Base-by-base conservation (phyloP, 2,113 vertebrate species). In the Vombatus ursinus region DNA sequence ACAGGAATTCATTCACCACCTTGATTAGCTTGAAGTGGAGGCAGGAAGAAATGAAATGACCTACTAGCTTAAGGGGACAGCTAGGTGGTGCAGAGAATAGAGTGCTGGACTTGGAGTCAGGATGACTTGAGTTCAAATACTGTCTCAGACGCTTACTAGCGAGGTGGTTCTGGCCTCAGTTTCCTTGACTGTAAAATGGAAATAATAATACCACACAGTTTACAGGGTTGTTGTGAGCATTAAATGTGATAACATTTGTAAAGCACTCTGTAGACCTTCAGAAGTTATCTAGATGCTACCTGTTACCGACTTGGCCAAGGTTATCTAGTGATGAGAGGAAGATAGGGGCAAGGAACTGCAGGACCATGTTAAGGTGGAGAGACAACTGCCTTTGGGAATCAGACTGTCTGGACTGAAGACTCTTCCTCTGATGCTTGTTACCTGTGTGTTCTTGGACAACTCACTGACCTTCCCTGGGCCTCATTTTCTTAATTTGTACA, bases 71-170 rank as follows among this genome's bases (percentile, higher is more conserved):
- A 95, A 93, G 54, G 47, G 16, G 90, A 37, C 52, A 52, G 57
- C 10, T 61, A 61, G 57, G 31, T 68, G 4, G 12, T 68, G 1
- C 12, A 68, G 28, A 37, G 3, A 0, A 44, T 84, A 84, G 37
- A 61, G 24, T 23, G 53, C n/a, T 49, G 52, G 61, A 44, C 89
- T 50, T 94, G 84, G 91, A 94, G 90, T 11, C 54, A 92, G 23
- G 89, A 77, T 52, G 22, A 25, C 68, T 50, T 92, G 90, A 94
- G 50, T 95, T 51, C 25, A 84, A 95, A 93, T 50, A 91, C 68
- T 84, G 28, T 8, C 77, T 50, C 48, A 52, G n/a, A 25, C 26
- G 0, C 61, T 8, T 37, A 52, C 47, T 95, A 50, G 52, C 91
- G 50, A 77, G 68, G 93, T 92, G 16, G 90, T 24, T 1, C 5